Evolutionary conservation across 2,797 vertebrate species (phyloP).

Genomic region (Fratercula arctica): DNA sequence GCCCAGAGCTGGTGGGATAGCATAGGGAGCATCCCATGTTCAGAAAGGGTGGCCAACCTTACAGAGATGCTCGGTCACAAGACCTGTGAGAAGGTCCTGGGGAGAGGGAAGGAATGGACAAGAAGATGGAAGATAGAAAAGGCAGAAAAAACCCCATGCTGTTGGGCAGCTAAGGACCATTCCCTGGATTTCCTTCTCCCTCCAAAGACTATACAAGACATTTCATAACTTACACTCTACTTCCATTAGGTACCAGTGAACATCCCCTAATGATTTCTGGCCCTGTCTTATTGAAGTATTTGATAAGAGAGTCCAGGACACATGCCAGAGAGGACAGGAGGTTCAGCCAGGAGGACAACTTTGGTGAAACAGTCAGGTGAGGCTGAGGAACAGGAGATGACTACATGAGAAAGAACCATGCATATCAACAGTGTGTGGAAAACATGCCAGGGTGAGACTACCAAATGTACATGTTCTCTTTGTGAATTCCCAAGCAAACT

Average conservation of each 20-base stretch:
- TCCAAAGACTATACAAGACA: not conserved
- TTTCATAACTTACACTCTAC: not conserved
- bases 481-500: not conserved
- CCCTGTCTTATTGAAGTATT: not conserved
- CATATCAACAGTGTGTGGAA: not conserved
- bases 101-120: not conserved
- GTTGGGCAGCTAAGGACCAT: not conserved
- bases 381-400: not conserved
- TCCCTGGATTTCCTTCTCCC: not conserved
- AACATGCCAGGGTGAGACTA: not conserved
- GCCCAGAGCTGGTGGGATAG: not conserved
- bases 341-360: not conserved
- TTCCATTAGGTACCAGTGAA: not conserved
- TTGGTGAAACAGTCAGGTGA: not conserved
- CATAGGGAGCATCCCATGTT: not conserved
- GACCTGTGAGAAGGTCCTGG: not conserved
- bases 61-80: fast-evolving
- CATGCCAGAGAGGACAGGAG: not conserved
- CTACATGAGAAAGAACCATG: not conserved
- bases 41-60: not conserved
- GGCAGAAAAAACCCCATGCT: not conserved
- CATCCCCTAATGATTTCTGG: not conserved
- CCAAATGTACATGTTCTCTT: not conserved
- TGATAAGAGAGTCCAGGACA: not conserved
- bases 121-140: not conserved